Conservation (phyloP, 2,888 invertebrate genomes). For the Scaptomyza polygonia region DNA sequence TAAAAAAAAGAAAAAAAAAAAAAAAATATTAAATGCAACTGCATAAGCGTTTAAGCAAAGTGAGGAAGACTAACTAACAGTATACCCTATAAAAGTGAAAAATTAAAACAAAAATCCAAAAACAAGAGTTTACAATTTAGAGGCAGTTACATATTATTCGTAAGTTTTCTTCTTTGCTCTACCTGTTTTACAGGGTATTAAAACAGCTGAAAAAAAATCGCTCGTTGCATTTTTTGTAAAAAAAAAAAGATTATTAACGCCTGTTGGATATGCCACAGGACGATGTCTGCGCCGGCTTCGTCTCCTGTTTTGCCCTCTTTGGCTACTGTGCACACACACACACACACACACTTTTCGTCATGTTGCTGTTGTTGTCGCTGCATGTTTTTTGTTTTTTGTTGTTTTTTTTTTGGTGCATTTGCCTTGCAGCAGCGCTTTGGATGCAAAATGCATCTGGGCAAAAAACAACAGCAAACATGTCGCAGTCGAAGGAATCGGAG, state of each 20-base stretch:
- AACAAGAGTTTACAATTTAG: not conserved
- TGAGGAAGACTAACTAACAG: not conserved
- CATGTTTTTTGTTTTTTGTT: constrained; percentile 45
- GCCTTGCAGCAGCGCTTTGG: constrained; percentile 68
- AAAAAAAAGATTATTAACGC: constrained; percentile 76
- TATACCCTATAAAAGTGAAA: no score
- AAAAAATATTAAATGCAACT: constrained; percentile 32
- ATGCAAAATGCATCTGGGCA: constrained; percentile 73
- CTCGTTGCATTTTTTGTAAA: constrained; percentile 64
- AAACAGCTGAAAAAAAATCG: constrained; percentile 38
- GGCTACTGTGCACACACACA: constrained; percentile 61
- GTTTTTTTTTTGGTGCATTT: constrained; percentile 71
- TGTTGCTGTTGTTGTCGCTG: constrained; percentile 58
- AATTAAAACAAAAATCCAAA: not conserved
- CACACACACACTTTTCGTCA: constrained; percentile 59
- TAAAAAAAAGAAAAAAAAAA: no score
- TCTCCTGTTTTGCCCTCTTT: constrained; percentile 19
- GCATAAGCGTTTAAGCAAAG: constrained; percentile 21
- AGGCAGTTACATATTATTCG: no score
- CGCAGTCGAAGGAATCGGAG: constrained; percentile 38
- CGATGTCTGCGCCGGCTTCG: constrained; percentile 61
- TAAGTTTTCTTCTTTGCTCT: no score
- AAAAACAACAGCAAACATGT: constrained; percentile 71
- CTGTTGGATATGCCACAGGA: constrained; percentile 81
- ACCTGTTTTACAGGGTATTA: constrained; percentile 28